phyloP scores from a whole-genome alignment of 2,888 invertebrate genomes.

The Philhelius pedissequus region DNA sequence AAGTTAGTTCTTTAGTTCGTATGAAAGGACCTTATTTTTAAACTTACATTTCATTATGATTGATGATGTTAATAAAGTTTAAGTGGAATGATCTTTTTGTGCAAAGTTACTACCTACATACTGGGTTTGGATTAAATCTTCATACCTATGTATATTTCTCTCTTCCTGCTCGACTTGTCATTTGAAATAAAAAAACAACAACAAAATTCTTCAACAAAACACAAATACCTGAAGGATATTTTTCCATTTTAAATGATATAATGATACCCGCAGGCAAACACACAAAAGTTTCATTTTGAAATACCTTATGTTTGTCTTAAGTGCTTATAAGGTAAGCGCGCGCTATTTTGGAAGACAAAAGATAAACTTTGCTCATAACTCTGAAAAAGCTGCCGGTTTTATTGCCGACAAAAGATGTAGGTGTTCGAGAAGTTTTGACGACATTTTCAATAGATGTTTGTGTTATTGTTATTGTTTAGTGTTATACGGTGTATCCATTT shows the following conservation, averaged over 20 bases:
- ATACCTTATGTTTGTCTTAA: slow-evolving; percentile 50
- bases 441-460: slow-evolving; percentile 41
- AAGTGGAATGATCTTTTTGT: not conserved
- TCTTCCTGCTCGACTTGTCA: not conserved
- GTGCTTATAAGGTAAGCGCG: slow-evolving; percentile 26
- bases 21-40: not conserved
- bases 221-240: slow-evolving; percentile 24
- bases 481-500: slow-evolving; percentile 11
- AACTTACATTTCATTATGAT: slow-evolving; percentile 9
- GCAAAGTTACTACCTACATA: not conserved
- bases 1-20: not conserved
- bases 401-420: slow-evolving; percentile 42
- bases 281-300: slow-evolving; percentile 24
- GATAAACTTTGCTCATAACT: slow-evolving; percentile 57
- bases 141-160: not conserved
- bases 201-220: not conserved
- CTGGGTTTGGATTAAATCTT: not conserved
- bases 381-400: slow-evolving; percentile 27
- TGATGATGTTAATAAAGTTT: slow-evolving; percentile 9
- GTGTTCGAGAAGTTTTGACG: slow-evolving; percentile 29
- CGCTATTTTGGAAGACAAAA: slow-evolving; percentile 34
- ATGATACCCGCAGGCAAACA: slow-evolving; percentile 2
- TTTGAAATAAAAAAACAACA: not conserved
- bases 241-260: slow-evolving; percentile 8
- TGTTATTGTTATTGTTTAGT: slow-evolving; percentile 8